Evolutionary conservation across 2,888 invertebrate species (phyloP), one percentile per base, ranked within the genome.

Genomic region (Idaea aversata): DNA sequence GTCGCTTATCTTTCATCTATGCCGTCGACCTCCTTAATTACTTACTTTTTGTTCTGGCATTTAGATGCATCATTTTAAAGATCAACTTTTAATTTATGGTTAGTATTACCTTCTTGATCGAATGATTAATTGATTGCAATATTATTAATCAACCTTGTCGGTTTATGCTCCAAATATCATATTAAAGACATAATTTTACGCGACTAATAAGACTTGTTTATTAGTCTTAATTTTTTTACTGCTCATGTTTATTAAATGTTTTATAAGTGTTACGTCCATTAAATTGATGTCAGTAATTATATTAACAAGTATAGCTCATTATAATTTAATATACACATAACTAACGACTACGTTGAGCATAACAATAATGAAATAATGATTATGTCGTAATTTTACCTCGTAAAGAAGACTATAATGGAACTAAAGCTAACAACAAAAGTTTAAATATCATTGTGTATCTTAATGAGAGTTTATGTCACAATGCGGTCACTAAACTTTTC

Each of bases 1-100:
- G 62, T 59, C 59, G 7, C 4, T 34, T 62, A 67, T 64, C 67
- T 64, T 7, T 60, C 59, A 67, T 67, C 67, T 34, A 57, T 34
- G 61, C 61, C 67, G 58, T 34, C 58, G 61, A 64, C 25, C 62
- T 57, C 35, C 10, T n/a, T 66, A 61, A 67, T 64, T 67, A 47
- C 47, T 13, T 47, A 6, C 10, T 47, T 47, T 47, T 47, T 47
- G 47, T 13, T 47, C 5, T 36, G 13, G 47, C 47, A 47, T 47
- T 47, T 47, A 47, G 47, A 47, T 47, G 10, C 47, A 47, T 47
- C 47, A 47, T 13, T 47, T 13, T 47, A 7, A 3, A 47, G 47
- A 47, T 47, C 6, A 47, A 47, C 13, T 47, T 47, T 1, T 36
- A 36, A 36, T 36, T 7, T 36, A 10, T 36, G 36, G 5, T 36